phyloP scores from a whole-genome alignment of 2,797 vertebrate species.

The Myripristis murdjan region DNA sequence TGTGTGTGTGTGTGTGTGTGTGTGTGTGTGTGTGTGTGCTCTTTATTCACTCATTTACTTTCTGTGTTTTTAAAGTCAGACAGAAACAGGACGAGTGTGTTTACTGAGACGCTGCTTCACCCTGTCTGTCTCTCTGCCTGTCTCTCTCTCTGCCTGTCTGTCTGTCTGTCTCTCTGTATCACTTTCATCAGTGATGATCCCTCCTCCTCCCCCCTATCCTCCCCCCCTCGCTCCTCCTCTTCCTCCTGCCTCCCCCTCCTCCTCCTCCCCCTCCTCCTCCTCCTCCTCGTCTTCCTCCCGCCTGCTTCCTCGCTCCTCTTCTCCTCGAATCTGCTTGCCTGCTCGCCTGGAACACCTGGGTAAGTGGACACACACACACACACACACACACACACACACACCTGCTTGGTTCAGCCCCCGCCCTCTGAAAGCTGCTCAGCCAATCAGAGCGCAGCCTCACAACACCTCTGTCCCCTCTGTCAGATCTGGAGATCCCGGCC shows the following conservation, averaged over 20 bases:
- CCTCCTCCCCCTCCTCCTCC: slow-evolving; percentile 9
- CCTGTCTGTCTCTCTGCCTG: neutral
- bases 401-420: neutral
- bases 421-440: slow-evolving; percentile 5
- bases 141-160: no score
- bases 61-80: no score
- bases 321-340: slow-evolving; percentile 73
- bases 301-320: slow-evolving; percentile 28
- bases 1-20: no score
- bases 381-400: neutral
- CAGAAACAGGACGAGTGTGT: no score
- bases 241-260: no score
- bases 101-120: no score
- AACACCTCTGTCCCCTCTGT: neutral
- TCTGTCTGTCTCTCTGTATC: no score
- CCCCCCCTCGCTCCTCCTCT: slow-evolving; percentile 56
- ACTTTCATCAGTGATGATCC: slow-evolving; percentile 80
- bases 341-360: slow-evolving; percentile 81
- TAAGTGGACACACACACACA: no score
- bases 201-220: slow-evolving; percentile 74
- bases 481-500: slow-evolving; percentile 80
- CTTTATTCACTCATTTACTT: no score
- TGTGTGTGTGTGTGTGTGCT: no score
- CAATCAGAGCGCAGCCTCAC: slow-evolving; percentile 19
- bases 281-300: no score